Conservation (phyloP, 2,113 vertebrate genomes). For the Cardinalis cardinalis region DNA sequence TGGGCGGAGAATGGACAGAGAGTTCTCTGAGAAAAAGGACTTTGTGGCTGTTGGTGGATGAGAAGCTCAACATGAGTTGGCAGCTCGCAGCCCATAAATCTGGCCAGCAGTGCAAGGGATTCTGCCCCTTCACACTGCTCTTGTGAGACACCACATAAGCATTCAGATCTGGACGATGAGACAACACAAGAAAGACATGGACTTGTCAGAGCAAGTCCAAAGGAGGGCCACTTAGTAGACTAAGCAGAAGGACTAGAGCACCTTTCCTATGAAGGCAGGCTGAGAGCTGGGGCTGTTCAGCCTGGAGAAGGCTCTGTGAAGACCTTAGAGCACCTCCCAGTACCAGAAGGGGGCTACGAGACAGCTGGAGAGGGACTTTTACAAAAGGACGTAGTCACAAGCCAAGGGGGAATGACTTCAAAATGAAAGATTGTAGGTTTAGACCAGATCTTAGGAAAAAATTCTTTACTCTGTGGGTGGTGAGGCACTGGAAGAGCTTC, state of each 20-base stretch:
- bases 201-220: neutral
- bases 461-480: neutral
- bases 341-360: accelerated
- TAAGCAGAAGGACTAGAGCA: neutral
- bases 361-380: neutral
- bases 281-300: neutral
- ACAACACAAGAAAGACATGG: neutral
- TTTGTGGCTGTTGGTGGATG: neutral
- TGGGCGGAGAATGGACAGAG: neutral
- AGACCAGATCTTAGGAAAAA: neutral
- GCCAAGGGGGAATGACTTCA: neutral
- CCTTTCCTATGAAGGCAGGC: neutral
- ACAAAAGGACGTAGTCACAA: neutral
- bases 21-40: neutral
- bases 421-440: neutral
- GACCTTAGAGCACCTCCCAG: neutral
- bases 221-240: neutral
- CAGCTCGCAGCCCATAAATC: neutral
- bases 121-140: neutral
- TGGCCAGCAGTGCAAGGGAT: neutral
- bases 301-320: neutral
- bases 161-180: neutral
- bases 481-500: neutral
- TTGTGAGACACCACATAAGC: neutral
- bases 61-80: neutral